A percentile compares a stretch with the other conserved stretches of the same genome.
These are phyloP conservation scores for Megaceryle alcyon DNA, from an alignment of 2,797 vertebrate species.

Conservation along the genomic window DNA sequence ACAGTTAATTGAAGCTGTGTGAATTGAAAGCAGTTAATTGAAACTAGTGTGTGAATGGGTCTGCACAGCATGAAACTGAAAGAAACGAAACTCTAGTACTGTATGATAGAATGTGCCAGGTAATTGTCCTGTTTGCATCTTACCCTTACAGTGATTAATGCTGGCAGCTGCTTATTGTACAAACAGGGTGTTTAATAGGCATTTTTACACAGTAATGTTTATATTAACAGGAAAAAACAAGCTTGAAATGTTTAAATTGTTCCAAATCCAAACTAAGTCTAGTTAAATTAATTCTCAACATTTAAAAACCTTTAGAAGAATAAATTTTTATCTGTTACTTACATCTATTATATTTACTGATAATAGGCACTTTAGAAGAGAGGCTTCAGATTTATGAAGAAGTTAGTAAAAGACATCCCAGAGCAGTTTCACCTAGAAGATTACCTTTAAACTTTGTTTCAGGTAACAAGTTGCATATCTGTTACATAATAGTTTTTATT, in stretches of 20 bases:
- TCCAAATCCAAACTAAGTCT: not conserved
- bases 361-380: constrained; percentile 81
- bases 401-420: constrained; percentile 81
- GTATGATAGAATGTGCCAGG: not conserved
- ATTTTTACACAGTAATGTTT: not conserved
- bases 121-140: not conserved
- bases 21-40: not conserved
- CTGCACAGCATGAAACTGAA: not conserved
- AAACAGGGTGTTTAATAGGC: not conserved
- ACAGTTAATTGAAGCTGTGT: not conserved
- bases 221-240: not conserved
- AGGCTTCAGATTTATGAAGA: constrained; percentile 84
- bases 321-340: constrained; percentile 60
- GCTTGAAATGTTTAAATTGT: not conserved
- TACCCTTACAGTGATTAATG: not conserved
- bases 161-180: not conserved
- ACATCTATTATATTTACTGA: constrained; percentile 72
- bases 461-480: constrained; percentile 76
- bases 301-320: not conserved
- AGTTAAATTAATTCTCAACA: not conserved
- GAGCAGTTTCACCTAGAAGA: constrained; percentile 83
- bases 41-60: not conserved
- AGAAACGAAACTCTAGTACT: not conserved
- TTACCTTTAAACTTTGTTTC: constrained; percentile 83
- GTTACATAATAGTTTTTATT: constrained; percentile 23